Percentiles rank a stretch among this genome's conserved stretches.
Evolutionary conservation across 2,888 invertebrate genomes (phyloP).

Genomic region (Flexamia atlantica): DNA sequence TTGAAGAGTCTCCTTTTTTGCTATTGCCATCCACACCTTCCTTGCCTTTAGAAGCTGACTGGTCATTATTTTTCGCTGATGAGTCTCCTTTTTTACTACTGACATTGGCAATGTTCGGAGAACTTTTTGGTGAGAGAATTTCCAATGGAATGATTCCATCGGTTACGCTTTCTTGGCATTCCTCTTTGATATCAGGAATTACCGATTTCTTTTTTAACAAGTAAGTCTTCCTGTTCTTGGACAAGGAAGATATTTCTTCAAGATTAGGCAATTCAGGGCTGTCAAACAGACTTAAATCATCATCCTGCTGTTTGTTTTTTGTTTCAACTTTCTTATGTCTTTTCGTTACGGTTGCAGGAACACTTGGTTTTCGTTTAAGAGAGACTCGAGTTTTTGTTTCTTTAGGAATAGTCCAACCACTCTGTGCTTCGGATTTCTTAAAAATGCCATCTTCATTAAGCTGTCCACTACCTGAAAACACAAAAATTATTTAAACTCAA

Average conservation of each 20-base stretch:
- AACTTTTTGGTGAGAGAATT: background rate
- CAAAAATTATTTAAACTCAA: background rate
- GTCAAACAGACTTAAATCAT: conserved; percentile 11
- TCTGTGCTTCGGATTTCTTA: background rate
- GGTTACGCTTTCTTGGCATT: background rate
- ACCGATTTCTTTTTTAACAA: background rate
- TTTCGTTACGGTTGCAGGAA: background rate
- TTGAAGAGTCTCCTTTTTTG: too few relatives aligned
- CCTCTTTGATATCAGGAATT: background rate
- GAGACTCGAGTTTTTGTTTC: background rate
- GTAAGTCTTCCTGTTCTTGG: background rate
- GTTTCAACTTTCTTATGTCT: background rate
- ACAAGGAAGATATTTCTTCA: background rate
- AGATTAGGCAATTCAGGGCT: background rate
- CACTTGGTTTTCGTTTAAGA: conserved; percentile 22
- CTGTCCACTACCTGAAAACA: background rate
- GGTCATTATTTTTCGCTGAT: too few relatives aligned
- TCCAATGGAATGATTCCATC: conserved; percentile 1
- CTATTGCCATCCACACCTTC: too few relatives aligned
- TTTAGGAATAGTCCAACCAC: background rate
- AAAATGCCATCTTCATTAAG: background rate
- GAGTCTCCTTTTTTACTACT: background rate
- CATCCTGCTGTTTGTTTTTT: background rate
- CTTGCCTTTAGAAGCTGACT: too few relatives aligned
- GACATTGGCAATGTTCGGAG: background rate